These are phyloP conservation scores for Endotricha flammealis DNA, from an alignment of 2,888 invertebrate genomes.

Conservation along the genomic window DNA sequence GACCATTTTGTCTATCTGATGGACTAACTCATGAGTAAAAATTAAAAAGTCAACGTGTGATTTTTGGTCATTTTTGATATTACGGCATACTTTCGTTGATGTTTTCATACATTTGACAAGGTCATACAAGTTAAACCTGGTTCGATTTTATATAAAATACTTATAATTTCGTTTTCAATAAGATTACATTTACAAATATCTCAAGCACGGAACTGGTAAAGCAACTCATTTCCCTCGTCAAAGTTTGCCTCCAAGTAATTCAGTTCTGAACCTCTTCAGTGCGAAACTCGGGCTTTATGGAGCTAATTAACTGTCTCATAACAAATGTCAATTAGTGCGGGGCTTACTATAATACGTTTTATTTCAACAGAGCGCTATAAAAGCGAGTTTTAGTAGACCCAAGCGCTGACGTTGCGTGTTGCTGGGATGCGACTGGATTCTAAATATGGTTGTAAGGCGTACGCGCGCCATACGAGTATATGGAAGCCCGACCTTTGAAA, in stretches of 20 bases:
- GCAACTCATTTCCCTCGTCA: constrained; percentile 16
- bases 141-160: too few relatives aligned
- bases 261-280: constrained; percentile 28
- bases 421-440: constrained; percentile 4
- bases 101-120: too few relatives aligned
- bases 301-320: constrained; percentile 34
- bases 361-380: constrained; percentile 12
- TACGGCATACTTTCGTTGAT: too few relatives aligned
- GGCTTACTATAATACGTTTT: constrained; percentile 23
- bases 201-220: constrained; percentile 8
- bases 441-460: neutral
- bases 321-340: constrained; percentile 36
- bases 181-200: constrained; percentile 5
- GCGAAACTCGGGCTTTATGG: constrained; percentile 35
- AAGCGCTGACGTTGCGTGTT: constrained; percentile 10
- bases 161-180: too few relatives aligned
- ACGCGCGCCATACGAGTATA: too few relatives aligned
- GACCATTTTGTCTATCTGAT: too few relatives aligned
- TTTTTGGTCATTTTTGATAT: too few relatives aligned
- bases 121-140: too few relatives aligned
- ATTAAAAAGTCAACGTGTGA: too few relatives aligned
- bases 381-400: constrained; percentile 9
- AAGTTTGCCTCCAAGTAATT: constrained; percentile 24
- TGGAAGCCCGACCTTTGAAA: too few relatives aligned
- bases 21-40: too few relatives aligned